Percentiles rank a stretch among this genome's conserved stretches.
phyloP scores from a whole-genome alignment of 2,888 invertebrate species.

The Tridacna gigas region DNA sequence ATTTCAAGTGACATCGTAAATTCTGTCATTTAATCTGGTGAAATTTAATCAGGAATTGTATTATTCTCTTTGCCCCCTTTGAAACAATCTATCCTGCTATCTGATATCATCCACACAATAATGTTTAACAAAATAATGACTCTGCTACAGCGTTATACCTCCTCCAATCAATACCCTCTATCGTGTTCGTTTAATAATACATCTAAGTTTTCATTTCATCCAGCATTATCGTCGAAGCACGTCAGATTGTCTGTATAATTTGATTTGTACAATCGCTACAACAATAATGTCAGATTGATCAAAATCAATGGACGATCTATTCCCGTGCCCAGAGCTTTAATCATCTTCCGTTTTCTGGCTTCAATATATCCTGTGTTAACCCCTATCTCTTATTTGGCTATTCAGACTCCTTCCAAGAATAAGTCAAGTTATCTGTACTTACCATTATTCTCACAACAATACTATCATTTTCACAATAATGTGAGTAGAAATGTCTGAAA shows the following conservation, averaged over 20 bases:
- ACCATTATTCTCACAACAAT: too few species aligned
- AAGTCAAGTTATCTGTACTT: too few species aligned
- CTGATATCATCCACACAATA: slow-evolving; percentile 48
- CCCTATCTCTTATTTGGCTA: background rate
- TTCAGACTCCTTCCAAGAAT: too few species aligned
- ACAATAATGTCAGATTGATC: slow-evolving; percentile 62
- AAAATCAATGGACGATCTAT: slow-evolving; percentile 60
- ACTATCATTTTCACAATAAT: too few species aligned
- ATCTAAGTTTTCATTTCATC: slow-evolving; percentile 67
- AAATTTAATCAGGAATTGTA: slow-evolving; percentile 41
- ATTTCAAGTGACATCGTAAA: slow-evolving; percentile 28
- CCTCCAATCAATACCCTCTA: slow-evolving; percentile 41
- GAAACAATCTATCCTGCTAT: slow-evolving; percentile 35
- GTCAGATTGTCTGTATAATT: slow-evolving; percentile 67
- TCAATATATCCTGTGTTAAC: slow-evolving; percentile 5
- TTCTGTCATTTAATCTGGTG: slow-evolving; percentile 41
- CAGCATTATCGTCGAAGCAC: slow-evolving; percentile 61
- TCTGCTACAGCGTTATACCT: slow-evolving; percentile 48
- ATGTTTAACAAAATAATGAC: slow-evolving; percentile 46
- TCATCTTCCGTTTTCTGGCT: slow-evolving; percentile 42
- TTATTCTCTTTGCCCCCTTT: slow-evolving; percentile 46
- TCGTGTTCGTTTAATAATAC: slow-evolving; percentile 65
- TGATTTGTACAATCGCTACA: slow-evolving; percentile 65
- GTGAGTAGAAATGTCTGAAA: too few species aligned
- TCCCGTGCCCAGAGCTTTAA: slow-evolving; percentile 47